phyloP scores from a whole-genome alignment of 2,797 vertebrate species.

The Sebastes itinus region DNA sequence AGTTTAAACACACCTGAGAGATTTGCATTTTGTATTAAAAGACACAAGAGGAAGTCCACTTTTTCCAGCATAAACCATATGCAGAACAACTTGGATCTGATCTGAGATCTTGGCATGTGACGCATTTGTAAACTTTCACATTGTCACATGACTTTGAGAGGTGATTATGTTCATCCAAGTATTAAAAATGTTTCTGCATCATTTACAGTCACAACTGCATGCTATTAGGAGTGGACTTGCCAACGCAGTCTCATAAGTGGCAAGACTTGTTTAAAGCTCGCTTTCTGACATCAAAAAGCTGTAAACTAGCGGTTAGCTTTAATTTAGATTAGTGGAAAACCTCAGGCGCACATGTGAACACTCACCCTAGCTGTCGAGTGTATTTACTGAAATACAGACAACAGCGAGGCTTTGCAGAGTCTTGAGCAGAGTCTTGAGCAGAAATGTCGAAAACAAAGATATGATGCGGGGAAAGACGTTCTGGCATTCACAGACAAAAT shows the following conservation, averaged over 20 bases:
- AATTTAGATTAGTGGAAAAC: conserved; percentile 23
- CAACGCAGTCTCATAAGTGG: conserved; percentile 1
- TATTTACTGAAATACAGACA: neutral
- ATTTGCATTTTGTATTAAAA: conserved; percentile 25
- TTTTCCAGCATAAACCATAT: neutral
- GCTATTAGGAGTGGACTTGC: neutral
- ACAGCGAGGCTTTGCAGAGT: neutral
- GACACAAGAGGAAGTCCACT: neutral
- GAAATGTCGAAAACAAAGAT: conserved; percentile 27
- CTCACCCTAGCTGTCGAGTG: neutral
- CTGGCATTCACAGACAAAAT: conserved; percentile 25
- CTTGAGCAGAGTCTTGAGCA: neutral
- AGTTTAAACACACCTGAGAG: neutral
- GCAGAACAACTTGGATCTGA: conserved; percentile 2
- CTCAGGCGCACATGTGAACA: conserved; percentile 20
- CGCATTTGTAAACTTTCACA: neutral
- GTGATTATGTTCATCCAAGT: neutral
- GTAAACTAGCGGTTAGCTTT: conserved; percentile 8
- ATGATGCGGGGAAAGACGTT: conserved; percentile 9
- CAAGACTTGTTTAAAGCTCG: conserved; percentile 5
- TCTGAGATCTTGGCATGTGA: neutral
- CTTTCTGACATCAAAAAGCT: conserved; percentile 25
- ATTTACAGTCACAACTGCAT: conserved; percentile 10
- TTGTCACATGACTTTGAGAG: neutral
- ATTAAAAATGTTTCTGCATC: neutral